Conservation (phyloP, 2,113 vertebrate genomes). For the Thunnus thynnus region DNA sequence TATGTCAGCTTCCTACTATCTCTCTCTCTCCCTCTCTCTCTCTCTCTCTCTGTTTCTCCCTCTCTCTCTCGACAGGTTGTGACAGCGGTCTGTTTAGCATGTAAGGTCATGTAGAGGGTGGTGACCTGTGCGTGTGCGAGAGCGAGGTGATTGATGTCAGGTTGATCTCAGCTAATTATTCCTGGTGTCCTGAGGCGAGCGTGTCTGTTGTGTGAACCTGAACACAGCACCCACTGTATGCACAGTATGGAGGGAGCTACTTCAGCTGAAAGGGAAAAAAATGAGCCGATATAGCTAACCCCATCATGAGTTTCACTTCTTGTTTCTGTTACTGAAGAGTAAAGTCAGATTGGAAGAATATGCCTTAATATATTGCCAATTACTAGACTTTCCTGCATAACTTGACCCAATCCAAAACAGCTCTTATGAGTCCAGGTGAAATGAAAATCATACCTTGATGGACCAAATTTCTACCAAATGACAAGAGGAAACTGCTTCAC, state of each 20-base stretch:
- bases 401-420: no score
- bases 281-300: neutral
- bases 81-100: slow-evolving; percentile 77
- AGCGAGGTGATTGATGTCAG: slow-evolving; percentile 74
- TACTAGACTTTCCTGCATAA: neutral
- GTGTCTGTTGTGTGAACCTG: slow-evolving; percentile 61
- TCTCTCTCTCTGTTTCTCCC: neutral
- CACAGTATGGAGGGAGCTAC: neutral
- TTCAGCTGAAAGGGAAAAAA: slow-evolving; percentile 22
- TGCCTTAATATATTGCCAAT: neutral
- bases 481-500: neutral
- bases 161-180: slow-evolving; percentile 76
- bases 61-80: slow-evolving; percentile 53
- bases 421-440: neutral
- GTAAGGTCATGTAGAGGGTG: slow-evolving; percentile 71
- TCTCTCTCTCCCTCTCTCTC: slow-evolving; percentile 1
- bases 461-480: neutral
- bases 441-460: neutral
- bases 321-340: neutral
- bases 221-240: slow-evolving; percentile 45
- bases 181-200: slow-evolving; percentile 73
- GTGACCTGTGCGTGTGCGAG: slow-evolving; percentile 58
- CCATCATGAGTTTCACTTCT: neutral
- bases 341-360: neutral
- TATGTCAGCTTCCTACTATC: neutral